Evolutionary conservation across 1,140 invertebrate genomes (phyloP).

Genomic region (Caenorhabditis latens): DNA sequence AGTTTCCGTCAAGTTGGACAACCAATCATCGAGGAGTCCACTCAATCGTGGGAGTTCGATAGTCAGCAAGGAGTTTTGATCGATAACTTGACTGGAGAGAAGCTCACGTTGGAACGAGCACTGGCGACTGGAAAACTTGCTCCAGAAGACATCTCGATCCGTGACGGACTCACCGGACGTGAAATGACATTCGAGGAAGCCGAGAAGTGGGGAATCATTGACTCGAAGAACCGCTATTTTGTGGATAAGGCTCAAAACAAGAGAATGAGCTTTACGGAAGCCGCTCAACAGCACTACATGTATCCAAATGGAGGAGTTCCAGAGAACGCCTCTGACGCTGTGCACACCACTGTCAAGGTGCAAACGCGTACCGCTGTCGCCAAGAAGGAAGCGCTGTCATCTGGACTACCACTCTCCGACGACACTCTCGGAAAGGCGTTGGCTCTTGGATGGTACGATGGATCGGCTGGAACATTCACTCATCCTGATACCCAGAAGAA

Average conservation of each 20-base stretch:
- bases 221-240: constrained; percentile 83
- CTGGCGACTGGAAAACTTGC: constrained; percentile 80
- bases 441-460: constrained; percentile 86
- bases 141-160: constrained; percentile 81
- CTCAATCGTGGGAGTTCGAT: constrained; percentile 75
- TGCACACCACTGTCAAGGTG: constrained; percentile 81
- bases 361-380: constrained; percentile 71
- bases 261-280: constrained; percentile 84
- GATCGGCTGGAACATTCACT: constrained; percentile 85
- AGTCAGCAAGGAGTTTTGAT: constrained; percentile 70
- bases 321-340: constrained; percentile 82
- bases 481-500: constrained; percentile 85
- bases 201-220: constrained; percentile 83
- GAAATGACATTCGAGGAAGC: constrained; percentile 84
- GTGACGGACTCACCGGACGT: constrained; percentile 83
- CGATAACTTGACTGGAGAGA: constrained; percentile 81
- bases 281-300: constrained; percentile 75
- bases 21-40: constrained; percentile 74
- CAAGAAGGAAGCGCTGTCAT: constrained; percentile 71
- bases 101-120: constrained; percentile 84
- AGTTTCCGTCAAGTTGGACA: constrained; percentile 75
- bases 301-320: constrained; percentile 77
- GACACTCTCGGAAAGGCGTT: constrained; percentile 85
- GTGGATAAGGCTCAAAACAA: constrained; percentile 83
- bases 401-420: constrained; percentile 55